A percentile compares a stretch with the other conserved stretches of the same genome.
These are phyloP conservation scores for Hydropsyche tenuis DNA, from an alignment of 1,140 invertebrate species.

Conservation along the genomic window DNA sequence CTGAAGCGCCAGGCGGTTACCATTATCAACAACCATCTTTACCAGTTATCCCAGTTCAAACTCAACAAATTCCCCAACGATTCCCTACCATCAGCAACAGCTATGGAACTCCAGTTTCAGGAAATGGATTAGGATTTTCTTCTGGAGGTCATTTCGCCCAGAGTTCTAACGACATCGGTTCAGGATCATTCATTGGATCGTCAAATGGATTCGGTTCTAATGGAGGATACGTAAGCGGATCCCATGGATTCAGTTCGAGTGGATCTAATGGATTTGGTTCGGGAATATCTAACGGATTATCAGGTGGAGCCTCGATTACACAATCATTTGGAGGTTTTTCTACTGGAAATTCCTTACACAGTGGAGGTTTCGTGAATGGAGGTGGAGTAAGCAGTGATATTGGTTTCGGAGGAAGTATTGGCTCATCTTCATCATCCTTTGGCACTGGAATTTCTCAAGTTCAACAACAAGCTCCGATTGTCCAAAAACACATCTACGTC, in stretches of 20 bases:
- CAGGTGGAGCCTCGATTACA: slow-evolving; percentile 40
- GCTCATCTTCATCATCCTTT: neutral
- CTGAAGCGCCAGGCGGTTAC: slow-evolving; percentile 64
- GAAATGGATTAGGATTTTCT: slow-evolving; percentile 31
- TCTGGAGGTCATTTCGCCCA: neutral
- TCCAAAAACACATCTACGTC: slow-evolving; percentile 64
- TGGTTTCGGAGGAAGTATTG: slow-evolving; percentile 1
- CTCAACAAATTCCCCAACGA: neutral
- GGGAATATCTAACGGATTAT: slow-evolving; percentile 49
- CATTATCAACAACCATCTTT: slow-evolving; percentile 59
- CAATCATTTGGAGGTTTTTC: neutral
- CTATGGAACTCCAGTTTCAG: slow-evolving; percentile 27
- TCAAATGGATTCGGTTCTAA: slow-evolving; percentile 43
- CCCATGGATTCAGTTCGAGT: slow-evolving; percentile 45
- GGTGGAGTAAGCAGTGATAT: neutral
- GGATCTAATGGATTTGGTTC: slow-evolving; percentile 57
- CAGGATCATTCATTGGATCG: slow-evolving; percentile 8
- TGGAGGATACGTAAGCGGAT: slow-evolving; percentile 35
- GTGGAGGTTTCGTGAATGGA: neutral
- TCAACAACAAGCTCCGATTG: slow-evolving; percentile 56
- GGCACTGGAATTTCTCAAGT: neutral
- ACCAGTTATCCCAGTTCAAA: slow-evolving; percentile 14
- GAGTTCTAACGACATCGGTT: neutral
- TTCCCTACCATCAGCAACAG: slow-evolving; percentile 6
- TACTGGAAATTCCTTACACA: neutral